Evolutionary conservation across 2,888 invertebrate species (phyloP), one percentile per base, ranked within the genome.

Genomic region (Cecidostiba fungosa): DNA sequence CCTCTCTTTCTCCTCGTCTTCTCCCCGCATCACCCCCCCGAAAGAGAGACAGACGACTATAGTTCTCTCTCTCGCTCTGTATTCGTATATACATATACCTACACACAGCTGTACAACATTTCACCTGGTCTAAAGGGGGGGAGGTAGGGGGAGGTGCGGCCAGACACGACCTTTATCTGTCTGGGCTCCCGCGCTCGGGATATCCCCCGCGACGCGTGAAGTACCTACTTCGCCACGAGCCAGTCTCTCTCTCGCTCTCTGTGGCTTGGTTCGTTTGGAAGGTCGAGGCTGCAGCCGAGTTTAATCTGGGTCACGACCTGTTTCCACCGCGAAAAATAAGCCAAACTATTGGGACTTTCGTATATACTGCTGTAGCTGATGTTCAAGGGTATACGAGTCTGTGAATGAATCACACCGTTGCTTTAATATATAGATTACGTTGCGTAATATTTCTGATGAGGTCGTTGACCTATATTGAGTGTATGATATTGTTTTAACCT

Each of bases 291-390:
- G 54, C 50, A 50, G 19, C 54, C 54, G 54, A 59, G 54, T n/a
- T 59, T 59, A n/a, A 59, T 59, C 54, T 59, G 54, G 54, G 23
- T 59, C 54, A 59, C 54, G 54, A 59, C 54, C 54, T 59, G n/a
- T 59, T 59, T 59, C 54, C 54, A 59, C n/a, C n/a, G n/a, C 8
- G 54, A 59, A 59, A 59, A 59, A n/a, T 59, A 59, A n/a, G 54
- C 6, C n/a, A 8, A 8, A 8, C 54, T 59, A n/a, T 59, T 59
- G n/a, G n/a, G 54, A 59, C n/a, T n/a, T 6, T 6, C 4, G 43
- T 43, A 43, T 10, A 6, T 5, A 32, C 32, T 3, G 32, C 36
- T 36, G 4, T 36, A 32, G 43, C 0, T 10, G 0, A 10, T 43
- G 43, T 43, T 43, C 43, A 43, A 10, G 43, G 43, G 12, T 43